Base-by-base conservation (phyloP, 2,113 vertebrate species). In the Australoheros scitulus region DNA sequence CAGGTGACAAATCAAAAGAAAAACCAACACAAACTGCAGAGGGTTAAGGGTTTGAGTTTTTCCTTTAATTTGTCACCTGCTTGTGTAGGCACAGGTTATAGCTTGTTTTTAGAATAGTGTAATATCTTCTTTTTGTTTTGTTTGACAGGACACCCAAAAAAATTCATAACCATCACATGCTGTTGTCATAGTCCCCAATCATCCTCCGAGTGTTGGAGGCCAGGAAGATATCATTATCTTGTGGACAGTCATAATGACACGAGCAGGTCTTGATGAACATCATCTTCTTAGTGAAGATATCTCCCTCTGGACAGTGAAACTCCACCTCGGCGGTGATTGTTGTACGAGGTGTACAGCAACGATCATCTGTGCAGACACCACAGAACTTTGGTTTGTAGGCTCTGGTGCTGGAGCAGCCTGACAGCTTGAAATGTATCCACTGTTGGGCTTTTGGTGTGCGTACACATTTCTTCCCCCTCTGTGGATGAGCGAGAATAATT, bases 231-330 rank as follows among this genome's bases (percentile, higher is more conserved):
- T 96, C 94, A 0, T 97, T 96, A 75, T 95, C 94, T 0, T 77
- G 87, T 2, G 96, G 96, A 18, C 96, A 96, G 89, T 96, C 90
- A 0, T 91, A 65, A 86, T 96, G 96, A 88, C 96, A 97, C 86
- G 95, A 93, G 86, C 96, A 96, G 59, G 87, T 91, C 89, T 93
- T 95, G 90, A 96, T 96, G 77, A 97, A 93, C 96, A 97, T 96
- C 94, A 97, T 96, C 89, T 90, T 89, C 41, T 43, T 43, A 18
- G 65, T 90, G 90, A 97, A 95, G 41, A 81, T 78, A 29, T 96
- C 96, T 1, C 96, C 96, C 63, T 96, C 95, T 0, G 96, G 96
- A 79, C 96, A 97, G 57, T 1, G 88, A 87, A 97, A 97, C 79
- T 95, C 93, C 89, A 97, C 94, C 3, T 94, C 82, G 0, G 11